These are phyloP conservation scores for Hydriomena furcata DNA, from an alignment of 2,888 invertebrate genomes.

Conservation along the genomic window DNA sequence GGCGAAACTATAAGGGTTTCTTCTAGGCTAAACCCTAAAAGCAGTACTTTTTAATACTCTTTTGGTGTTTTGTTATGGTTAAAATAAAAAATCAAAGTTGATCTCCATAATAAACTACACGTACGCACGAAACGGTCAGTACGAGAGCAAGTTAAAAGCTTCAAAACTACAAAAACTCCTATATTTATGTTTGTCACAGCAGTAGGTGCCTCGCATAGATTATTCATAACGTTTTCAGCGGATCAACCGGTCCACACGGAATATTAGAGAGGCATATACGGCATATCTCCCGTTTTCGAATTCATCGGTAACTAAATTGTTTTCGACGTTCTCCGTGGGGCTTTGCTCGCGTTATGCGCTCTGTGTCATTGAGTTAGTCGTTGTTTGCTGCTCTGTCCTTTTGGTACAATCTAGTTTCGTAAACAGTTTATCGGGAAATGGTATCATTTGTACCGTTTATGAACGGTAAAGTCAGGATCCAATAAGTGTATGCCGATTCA, in stretches of 20 bases:
- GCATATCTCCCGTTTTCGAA: slow-evolving; percentile 67
- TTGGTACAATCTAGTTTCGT: slow-evolving; percentile 9
- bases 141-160: background rate
- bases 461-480: too few relatives aligned
- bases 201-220: slow-evolving; percentile 50
- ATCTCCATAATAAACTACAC: too few relatives aligned
- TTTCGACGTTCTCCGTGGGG: slow-evolving; percentile 50
- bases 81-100: too few relatives aligned
- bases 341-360: slow-evolving; percentile 35
- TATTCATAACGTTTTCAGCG: slow-evolving; percentile 79
- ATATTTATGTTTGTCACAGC: slow-evolving; percentile 17
- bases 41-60: too few relatives aligned
- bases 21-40: too few relatives aligned
- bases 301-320: slow-evolving; percentile 77
- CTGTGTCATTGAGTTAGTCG: slow-evolving; percentile 33
- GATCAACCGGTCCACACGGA: slow-evolving; percentile 71
- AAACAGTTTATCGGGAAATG: background rate
- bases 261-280: slow-evolving; percentile 64
- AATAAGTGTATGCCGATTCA: too few relatives aligned
- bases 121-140: too few relatives aligned
- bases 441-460: background rate
- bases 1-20: too few relatives aligned
- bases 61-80: too few relatives aligned
- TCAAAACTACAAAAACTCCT: slow-evolving; percentile 13
- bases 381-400: slow-evolving; percentile 23